A percentile compares a stretch with the other conserved stretches of the same genome.
Conservation (phyloP, 2,797 vertebrate species). For the Sebastes jordani region DNA sequence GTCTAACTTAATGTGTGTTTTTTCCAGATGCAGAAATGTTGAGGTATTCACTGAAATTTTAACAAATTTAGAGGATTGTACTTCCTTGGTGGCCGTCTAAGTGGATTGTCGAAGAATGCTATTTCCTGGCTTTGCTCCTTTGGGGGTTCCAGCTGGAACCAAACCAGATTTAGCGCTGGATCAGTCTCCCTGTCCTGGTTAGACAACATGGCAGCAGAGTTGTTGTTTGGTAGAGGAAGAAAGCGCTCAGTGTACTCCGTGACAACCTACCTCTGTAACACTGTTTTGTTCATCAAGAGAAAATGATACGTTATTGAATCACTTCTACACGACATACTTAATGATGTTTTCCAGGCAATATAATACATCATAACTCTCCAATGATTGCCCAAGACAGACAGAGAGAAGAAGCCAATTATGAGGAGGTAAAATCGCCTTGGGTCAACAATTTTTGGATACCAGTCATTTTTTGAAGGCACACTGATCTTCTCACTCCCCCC, state of each 20-base stretch:
- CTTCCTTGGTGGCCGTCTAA: neutral
- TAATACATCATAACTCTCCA: conserved; percentile 71
- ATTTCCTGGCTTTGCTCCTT: conserved; percentile 34
- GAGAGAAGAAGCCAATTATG: conserved; percentile 73
- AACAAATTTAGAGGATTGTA: neutral
- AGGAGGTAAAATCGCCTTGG: conserved; percentile 69
- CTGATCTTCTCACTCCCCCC: conserved; percentile 63
- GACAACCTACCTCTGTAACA: conserved; percentile 18
- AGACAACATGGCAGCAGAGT: conserved; percentile 46
- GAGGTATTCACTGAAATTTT: neutral
- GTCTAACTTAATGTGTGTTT: neutral
- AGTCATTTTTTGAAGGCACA: conserved; percentile 74
- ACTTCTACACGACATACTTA: conserved; percentile 63
- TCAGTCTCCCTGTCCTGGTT: conserved; percentile 34
- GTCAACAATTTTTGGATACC: conserved; percentile 78
- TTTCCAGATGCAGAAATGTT: neutral
- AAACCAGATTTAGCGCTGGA: conserved; percentile 34
- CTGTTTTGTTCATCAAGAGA: conserved; percentile 63
- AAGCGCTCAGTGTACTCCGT: conserved; percentile 33
- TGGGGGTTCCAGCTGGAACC: conserved; percentile 30
- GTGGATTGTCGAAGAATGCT: conserved; percentile 20
- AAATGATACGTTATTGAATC: conserved; percentile 78
- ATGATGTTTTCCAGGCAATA: conserved; percentile 73
- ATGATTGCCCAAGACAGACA: conserved; percentile 70
- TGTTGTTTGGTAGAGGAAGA: conserved; percentile 51